Conservation (phyloP, 1,140 invertebrate genomes). For the Heliconius himera region DNA sequence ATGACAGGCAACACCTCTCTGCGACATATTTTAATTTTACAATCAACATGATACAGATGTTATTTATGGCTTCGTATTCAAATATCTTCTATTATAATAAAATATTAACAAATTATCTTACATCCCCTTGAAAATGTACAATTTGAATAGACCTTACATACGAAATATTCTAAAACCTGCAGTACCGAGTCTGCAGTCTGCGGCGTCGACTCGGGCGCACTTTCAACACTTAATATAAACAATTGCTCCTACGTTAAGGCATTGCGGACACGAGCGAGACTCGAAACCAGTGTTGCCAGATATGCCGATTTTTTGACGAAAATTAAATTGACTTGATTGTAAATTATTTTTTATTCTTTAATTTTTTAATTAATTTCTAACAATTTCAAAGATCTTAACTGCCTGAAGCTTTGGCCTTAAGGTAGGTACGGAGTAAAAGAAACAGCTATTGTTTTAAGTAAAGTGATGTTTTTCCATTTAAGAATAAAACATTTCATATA, state of each 20-base stretch:
- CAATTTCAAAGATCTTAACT: too few species aligned
- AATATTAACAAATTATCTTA: conserved; percentile 82
- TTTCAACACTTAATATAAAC: conserved; percentile 61
- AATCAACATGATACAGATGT: conserved; percentile 80
- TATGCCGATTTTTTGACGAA: too few species aligned
- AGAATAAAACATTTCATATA: too few species aligned
- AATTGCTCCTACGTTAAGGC: conserved; percentile 61
- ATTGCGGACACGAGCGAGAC: conserved; percentile 29
- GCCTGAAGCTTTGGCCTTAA: too few species aligned
- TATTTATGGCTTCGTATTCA: conserved; percentile 80
- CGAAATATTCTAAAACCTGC: conserved; percentile 55
- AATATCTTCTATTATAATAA: conserved; percentile 78
- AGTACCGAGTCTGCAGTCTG: conserved; percentile 51
- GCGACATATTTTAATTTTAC: conserved; percentile 75
- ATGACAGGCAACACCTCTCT: conserved; percentile 44
- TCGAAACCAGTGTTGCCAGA: too few species aligned
- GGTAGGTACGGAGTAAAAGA: too few species aligned
- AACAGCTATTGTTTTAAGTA: too few species aligned
- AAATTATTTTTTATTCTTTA: too few species aligned
- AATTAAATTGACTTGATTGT: too few species aligned
- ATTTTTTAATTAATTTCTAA: too few species aligned
- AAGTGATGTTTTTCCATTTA: too few species aligned
- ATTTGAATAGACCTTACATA: conserved; percentile 75
- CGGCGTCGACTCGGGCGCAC: conserved; percentile 55
- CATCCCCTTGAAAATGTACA: conserved; percentile 80